Base-by-base conservation (phyloP, 1,140 invertebrate genomes). In the Agrypnia vestita region DNA sequence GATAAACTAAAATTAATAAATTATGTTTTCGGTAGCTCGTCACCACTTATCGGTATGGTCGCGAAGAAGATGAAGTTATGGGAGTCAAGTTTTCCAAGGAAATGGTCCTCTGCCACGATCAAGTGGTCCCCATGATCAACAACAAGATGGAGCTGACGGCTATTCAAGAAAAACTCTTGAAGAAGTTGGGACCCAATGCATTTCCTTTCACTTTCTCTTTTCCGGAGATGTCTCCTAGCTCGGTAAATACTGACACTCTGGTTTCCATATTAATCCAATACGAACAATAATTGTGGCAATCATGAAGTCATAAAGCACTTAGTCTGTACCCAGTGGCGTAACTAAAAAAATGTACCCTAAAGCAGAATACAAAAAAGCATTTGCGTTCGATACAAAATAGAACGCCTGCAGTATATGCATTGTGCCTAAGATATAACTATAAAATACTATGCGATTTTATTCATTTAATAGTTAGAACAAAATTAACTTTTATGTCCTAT, bases 21-120 rank as follows among this genome's bases (percentile, higher is more conserved):
- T n/a, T n/a, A 25, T 43, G 4, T 77, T 77, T 76, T 77, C 35
- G 11, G 84, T 56, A 94, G 91, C 88, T 96, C 76, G 90, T 93
- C 81, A 96, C 95, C 25, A 96, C 93, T 25, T 97, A 96, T 91
- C 93, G 96, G 84, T 97, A 96, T 92, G 96, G 96, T 85, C 93
- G 96, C 56, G 96, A 97, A 85, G 96, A 97, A 87, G 96, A 97
- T 89, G 96, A 97, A 88, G 95, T 97, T 81, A 97, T 97, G 96
- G 96, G 96, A 47, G 92, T 97, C 82, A 97, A 97, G 88, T 97
- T 97, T 91, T 95, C 95, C 80, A 97, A 96, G 88, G 96, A 97
- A 86, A 91, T 97, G 86, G 91, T 96, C 3, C 88, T 98, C 11
- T 91, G 91, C 1, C 90, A 92, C 13, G 94, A 94, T 67, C 95